Percentiles rank a stretch among this genome's conserved stretches.
phyloP scores from a whole-genome alignment of 2,888 invertebrate genomes.

The Merodon equestris region DNA sequence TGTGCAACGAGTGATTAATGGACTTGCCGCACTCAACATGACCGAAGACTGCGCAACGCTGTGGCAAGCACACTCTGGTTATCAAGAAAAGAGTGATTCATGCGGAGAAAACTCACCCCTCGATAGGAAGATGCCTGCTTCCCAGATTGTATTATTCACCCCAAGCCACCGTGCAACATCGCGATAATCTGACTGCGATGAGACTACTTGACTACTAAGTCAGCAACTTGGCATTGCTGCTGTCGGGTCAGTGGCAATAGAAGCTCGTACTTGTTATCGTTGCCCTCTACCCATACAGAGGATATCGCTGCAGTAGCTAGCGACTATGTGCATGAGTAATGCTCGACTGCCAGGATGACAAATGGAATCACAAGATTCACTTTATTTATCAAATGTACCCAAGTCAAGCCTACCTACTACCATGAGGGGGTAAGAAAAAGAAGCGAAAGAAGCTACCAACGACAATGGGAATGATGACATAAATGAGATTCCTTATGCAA shows the following conservation, averaged over 20 bases:
- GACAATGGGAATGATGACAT: conserved; percentile 39
- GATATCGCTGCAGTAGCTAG: conserved; percentile 54
- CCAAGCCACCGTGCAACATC: conserved; percentile 32
- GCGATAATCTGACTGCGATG: conserved; percentile 44
- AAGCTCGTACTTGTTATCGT: conserved; percentile 36
- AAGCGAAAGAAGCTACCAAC: conserved; percentile 33
- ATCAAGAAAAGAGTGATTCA: too few relatives aligned
- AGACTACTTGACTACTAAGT: conserved; percentile 51
- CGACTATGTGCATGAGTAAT: conserved; percentile 71
- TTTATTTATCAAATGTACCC: conserved; percentile 71
- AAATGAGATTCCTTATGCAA: conserved; percentile 40
- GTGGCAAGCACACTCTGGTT: conserved; percentile 18
- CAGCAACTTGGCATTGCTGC: conserved; percentile 18
- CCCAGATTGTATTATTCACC: conserved; percentile 9
- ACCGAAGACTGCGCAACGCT: not conserved
- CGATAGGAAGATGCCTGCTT: not conserved
- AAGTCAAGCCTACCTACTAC: conserved; percentile 62
- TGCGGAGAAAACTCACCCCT: not conserved
- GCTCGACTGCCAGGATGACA: conserved; percentile 73
- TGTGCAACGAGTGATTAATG: conserved; percentile 46
- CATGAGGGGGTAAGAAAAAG: conserved; percentile 15
- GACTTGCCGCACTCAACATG: conserved; percentile 44
- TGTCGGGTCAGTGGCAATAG: conserved; percentile 10
- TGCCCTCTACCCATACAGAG: conserved; percentile 47
- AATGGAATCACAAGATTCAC: conserved; percentile 73